phyloP scores from a whole-genome alignment of 2,797 vertebrate species.

The Calcarius lapponicus region DNA sequence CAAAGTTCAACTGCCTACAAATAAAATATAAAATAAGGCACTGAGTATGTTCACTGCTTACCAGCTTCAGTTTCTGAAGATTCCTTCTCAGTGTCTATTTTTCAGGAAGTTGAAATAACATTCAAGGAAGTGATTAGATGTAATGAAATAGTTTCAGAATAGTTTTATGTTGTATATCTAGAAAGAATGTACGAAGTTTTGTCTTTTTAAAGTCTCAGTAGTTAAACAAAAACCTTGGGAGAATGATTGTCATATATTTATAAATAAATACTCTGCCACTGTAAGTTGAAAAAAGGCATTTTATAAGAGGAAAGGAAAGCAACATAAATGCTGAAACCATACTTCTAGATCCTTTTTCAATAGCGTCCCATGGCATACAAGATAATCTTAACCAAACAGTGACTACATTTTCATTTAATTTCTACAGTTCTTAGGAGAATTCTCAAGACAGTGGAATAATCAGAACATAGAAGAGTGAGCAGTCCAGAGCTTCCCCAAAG shows the following conservation, averaged over 20 bases:
- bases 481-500: not conserved
- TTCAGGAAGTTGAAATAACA: not conserved
- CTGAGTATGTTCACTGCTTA: not conserved
- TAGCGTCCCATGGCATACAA: not conserved
- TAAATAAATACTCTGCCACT: not conserved
- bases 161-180: not conserved
- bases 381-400: not conserved
- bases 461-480: not conserved
- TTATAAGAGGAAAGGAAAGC: not conserved
- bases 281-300: not conserved
- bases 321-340: not conserved
- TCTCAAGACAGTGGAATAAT: not conserved
- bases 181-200: not conserved
- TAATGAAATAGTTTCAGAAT: not conserved
- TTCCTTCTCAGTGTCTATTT: not conserved
- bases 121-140: not conserved
- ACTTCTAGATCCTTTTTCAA: not conserved
- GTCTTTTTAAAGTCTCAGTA: not conserved
- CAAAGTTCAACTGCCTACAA: not conserved
- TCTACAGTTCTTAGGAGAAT: not conserved
- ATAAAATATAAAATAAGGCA: not conserved
- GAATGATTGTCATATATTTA: not conserved
- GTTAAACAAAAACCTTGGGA: not conserved
- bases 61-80: not conserved
- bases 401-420: not conserved